Conservation (phyloP, 2,888 invertebrate genomes). For the Myopa tessellatipennis region DNA sequence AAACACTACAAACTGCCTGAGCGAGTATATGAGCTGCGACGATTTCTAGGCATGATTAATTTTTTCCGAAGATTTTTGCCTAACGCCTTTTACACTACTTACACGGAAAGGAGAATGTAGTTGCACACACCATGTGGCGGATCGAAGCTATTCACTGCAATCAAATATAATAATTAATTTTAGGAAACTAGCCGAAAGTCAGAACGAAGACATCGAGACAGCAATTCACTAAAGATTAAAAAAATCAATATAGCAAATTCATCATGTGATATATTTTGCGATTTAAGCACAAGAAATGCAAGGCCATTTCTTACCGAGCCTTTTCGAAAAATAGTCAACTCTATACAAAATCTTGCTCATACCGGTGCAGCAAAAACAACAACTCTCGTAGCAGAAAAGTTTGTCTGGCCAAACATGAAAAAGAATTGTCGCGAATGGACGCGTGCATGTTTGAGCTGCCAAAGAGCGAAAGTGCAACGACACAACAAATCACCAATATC, state of each 20-base stretch:
- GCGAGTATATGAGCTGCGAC: conserved; percentile 45
- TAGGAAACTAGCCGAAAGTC: conserved; percentile 28
- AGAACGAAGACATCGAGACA: conserved; percentile 36
- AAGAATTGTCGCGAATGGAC: conserved; percentile 37
- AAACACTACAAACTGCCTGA: conserved; percentile 42
- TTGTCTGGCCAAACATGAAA: conserved; percentile 29
- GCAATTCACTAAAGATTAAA: not conserved
- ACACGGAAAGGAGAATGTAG: conserved; percentile 43
- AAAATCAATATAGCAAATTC: not conserved
- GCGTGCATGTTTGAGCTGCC: conserved; percentile 32
- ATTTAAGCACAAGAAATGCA: conserved; percentile 27
- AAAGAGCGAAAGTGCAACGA: conserved; percentile 42
- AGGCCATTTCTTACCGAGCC: conserved; percentile 37
- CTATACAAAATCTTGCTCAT: conserved; percentile 36
- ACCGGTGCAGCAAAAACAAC: conserved; percentile 15
- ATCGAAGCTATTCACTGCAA: conserved; percentile 53
- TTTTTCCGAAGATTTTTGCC: conserved; percentile 43
- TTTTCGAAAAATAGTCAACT: conserved; percentile 31
- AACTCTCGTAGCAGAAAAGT: conserved; percentile 15
- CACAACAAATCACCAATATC: conserved; percentile 39
- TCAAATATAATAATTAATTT: conserved; percentile 37
- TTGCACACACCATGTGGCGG: conserved; percentile 19
- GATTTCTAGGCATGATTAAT: conserved; percentile 50
- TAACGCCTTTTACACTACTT: too few species aligned
- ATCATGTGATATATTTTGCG: conserved; percentile 34